Evolutionary conservation across 2,888 invertebrate genomes (phyloP).

Genomic region (Macropis europaea): DNA sequence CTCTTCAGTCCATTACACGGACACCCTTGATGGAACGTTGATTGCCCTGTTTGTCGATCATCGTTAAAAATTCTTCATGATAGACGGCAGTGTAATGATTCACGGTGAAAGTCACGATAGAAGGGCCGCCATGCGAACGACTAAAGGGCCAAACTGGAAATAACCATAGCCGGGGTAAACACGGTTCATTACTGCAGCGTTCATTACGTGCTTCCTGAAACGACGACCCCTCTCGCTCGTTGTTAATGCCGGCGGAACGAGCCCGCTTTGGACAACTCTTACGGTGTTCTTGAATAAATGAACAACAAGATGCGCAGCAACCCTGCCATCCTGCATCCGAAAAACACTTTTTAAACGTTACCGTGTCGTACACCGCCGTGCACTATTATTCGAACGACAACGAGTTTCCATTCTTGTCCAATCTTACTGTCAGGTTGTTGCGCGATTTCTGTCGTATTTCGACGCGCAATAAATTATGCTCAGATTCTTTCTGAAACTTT

Average conservation of each 20-base stretch:
- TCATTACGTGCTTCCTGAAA: constrained; percentile 14
- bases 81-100: too few species aligned
- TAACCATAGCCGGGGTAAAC: not conserved
- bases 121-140: not conserved
- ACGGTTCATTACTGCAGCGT: constrained; percentile 18
- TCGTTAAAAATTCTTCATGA: too few species aligned
- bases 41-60: too few species aligned
- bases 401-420: too few species aligned
- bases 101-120: too few species aligned
- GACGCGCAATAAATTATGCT: too few species aligned
- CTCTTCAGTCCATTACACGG: too few species aligned
- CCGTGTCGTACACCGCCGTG: too few species aligned
- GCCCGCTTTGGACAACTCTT: constrained; percentile 18
- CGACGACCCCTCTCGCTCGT: not conserved
- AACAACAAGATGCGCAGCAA: constrained; percentile 2
- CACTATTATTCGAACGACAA: not conserved
- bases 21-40: too few species aligned
- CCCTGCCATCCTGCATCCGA: not conserved
- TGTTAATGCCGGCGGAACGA: constrained; percentile 18
- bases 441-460: too few species aligned
- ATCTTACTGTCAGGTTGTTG: too few species aligned
- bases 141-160: not conserved
- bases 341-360: not conserved
- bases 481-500: too few species aligned
- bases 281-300: constrained; percentile 25